phyloP scores from a whole-genome alignment of 2,797 vertebrate genomes.

The Buphagus erythrorhynchus region DNA sequence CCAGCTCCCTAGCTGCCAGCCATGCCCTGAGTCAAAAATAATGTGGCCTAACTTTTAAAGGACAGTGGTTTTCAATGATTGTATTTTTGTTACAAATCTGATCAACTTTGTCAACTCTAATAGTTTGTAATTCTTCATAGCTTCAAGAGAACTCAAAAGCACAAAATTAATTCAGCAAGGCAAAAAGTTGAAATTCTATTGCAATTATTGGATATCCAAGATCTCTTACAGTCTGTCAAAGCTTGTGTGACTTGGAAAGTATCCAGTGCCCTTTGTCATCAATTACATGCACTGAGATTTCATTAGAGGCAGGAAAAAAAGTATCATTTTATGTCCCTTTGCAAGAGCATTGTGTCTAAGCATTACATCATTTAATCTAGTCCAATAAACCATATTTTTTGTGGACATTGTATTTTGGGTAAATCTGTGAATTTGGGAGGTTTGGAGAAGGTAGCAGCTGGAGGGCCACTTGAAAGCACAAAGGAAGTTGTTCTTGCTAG shows the following conservation, averaged over 20 bases:
- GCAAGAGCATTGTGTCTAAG: background rate
- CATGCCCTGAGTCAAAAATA: background rate
- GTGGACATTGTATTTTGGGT: background rate
- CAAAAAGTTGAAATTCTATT: background rate
- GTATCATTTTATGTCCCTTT: background rate
- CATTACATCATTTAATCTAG: background rate
- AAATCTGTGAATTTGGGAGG: background rate
- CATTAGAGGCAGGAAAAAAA: background rate
- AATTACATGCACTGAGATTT: background rate
- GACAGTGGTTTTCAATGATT: background rate
- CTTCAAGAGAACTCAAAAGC: conserved; percentile 20
- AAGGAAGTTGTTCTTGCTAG: background rate
- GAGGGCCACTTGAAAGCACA: background rate
- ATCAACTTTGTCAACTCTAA: background rate
- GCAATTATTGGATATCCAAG: background rate
- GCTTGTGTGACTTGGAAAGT: background rate
- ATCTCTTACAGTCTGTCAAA: background rate
- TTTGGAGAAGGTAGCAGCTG: background rate
- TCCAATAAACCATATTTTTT: conserved; percentile 50
- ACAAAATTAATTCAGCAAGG: background rate
- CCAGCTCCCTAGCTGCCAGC: background rate
- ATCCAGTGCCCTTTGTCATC: background rate
- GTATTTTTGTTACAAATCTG: background rate
- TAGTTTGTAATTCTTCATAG: background rate
- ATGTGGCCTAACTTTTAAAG: background rate